Base-by-base conservation (phyloP, 2,888 invertebrate genomes). In the Euplexia lucipara region DNA sequence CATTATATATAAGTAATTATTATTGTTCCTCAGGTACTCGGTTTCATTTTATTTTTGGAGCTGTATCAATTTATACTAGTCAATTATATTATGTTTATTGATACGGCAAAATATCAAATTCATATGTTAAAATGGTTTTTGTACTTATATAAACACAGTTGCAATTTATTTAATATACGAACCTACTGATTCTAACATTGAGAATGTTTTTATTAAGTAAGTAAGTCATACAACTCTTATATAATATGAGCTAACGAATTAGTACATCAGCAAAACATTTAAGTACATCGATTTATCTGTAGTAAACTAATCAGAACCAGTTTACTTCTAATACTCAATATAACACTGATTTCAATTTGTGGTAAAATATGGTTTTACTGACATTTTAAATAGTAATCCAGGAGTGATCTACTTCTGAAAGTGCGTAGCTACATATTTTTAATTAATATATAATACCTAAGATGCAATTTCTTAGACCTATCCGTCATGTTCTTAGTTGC, bases 401-500 rank as follows among this genome's bases (percentile, higher is more conserved):
- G 37, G 53, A 51, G 39, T 60, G 48, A 30, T 59, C 63, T 68
- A 67, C 51, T 70, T 58, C 52, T 70, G 47, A 64, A 78, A 74
- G 81, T 80, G 79, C 74, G 56, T 66, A 71, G 47, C 73, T 82
- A 81, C 62, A 77, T 44, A 72, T 70, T 75, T 10, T 10, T 18
- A 37, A 26, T 35, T 42, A 59, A 47, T 49, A 61, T 39, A 64
- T 70, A 20, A 58, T 66, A 78, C 69, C 75, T 79, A 73, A 82
- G 70, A 79, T 81, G 78, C 52, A 69, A 66, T 59, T 70, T 26
- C 74, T 83, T 83, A 85, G 18, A 75, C 63, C 82, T 88, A 88
- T 69, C 79, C 85, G 81, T 85, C 76, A 79, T 82, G 66, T 86
- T 83, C 90, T 92, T 92, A 92, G n/a, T 67, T 63, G 51, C 89